Evolutionary conservation across 2,888 invertebrate genomes (phyloP), one percentile per base, ranked within the genome.

Genomic region (Clusia tigrina): DNA sequence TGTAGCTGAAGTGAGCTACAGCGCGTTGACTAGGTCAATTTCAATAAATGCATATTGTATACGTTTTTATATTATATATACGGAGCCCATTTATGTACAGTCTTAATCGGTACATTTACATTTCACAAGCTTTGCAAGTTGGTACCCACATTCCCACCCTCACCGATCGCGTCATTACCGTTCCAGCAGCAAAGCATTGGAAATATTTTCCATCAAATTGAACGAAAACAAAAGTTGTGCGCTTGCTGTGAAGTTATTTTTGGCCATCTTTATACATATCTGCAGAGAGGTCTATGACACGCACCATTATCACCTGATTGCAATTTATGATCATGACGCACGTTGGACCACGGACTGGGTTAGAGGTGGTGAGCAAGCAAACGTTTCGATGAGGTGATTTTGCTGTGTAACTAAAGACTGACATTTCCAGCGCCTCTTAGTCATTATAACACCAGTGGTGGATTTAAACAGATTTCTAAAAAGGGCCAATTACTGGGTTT

Each of bases 21-120:
- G n/a, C 18, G 18, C 22, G 48, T 48, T 48, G 48, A 48, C 48
- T 48, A 48, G 48, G 48, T 48, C 48, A 48, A 48, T 48, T 48
- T 15, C 9, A 22, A 9, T 48, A 9, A 20, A 20, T 32, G 12
- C 12, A 32, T 32, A 32, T 32, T 32, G 12, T 32, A 32, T 32
- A 32, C 32, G 12, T 32, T 9, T 12, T 32, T 32, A 32, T 32
- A 32, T 32, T 32, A 32, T 32, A 32, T 12, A 32, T 12, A 32
- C 6, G 6, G 6, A 12, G 12, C 32, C 6, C 32, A 32, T 32
- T 32, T 12, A 32, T 9, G 32, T 32, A 32, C 6, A 6, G 32
- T 6, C 12, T 32, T 32, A 32, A 32, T 32, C 6, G 6, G 12
- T 12, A 32, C 32, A 32, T 12, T n/a, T n/a, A n/a, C n/a, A n/a